Conservation (phyloP, 2,113 vertebrate genomes). For the Sinocyclocheilus anshuiensis region DNA sequence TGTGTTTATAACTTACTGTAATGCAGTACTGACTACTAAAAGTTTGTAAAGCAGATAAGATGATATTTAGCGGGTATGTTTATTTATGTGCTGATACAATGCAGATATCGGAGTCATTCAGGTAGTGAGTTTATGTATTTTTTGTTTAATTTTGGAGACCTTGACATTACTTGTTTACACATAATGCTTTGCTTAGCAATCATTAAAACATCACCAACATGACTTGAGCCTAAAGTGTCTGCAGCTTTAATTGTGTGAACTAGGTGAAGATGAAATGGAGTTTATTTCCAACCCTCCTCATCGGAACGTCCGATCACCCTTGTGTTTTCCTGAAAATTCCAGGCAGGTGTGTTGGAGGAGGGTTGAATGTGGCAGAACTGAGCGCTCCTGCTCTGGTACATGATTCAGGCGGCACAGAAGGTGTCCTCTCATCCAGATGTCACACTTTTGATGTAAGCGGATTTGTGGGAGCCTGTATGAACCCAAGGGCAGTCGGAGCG, state of each 20-base stretch:
- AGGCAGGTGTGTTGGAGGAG: background rate
- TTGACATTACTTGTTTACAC: background rate
- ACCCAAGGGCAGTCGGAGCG: background rate
- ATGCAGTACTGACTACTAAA: background rate
- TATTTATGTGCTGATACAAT: background rate
- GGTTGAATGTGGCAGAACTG: background rate
- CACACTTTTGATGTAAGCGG: slow-evolving; percentile 16
- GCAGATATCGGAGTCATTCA: background rate
- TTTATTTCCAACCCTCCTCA: no score
- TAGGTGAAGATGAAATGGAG: no score
- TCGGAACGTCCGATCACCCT: no score
- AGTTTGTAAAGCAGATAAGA: background rate
- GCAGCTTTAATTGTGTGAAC: no score
- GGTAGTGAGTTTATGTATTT: background rate
- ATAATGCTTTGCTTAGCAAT: background rate
- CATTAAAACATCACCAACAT: background rate
- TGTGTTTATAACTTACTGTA: background rate
- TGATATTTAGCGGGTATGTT: background rate
- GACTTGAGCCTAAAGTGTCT: no score
- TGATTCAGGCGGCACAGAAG: background rate
- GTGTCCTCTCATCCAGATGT: slow-evolving; percentile 20
- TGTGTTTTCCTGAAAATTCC: background rate
- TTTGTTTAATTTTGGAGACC: background rate
- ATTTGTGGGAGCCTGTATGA: slow-evolving; percentile 15
- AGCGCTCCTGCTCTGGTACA: background rate